A percentile compares a stretch with the other conserved stretches of the same genome.
Evolutionary conservation across 2,797 vertebrate genomes (phyloP).

Genomic region (Poecilia gillii): DNA sequence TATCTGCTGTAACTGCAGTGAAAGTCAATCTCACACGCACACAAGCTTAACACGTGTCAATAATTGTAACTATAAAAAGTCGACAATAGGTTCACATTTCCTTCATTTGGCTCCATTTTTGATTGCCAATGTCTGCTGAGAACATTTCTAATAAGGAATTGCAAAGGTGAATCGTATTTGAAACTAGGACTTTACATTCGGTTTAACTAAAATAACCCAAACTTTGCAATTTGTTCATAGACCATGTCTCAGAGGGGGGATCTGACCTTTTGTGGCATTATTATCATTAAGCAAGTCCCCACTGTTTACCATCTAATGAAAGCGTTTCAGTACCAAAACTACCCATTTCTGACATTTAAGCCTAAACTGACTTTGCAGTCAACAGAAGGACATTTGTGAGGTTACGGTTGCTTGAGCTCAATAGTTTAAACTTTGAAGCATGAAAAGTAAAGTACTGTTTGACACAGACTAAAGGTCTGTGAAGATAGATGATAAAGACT

Average conservation of each 20-base stretch:
- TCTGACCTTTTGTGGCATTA: not conserved
- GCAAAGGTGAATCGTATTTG: not conserved
- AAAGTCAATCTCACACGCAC: conserved; percentile 20
- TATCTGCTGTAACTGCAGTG: conserved; percentile 34
- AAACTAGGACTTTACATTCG: not conserved
- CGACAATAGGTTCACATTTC: not conserved
- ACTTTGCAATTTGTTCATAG: not conserved
- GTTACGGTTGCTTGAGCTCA: not conserved
- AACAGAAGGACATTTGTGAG: not conserved
- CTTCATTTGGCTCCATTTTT: not conserved
- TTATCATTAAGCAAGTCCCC: not conserved
- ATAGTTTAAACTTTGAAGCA: not conserved
- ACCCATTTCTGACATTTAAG: not conserved
- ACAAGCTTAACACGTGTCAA: conserved; percentile 6
- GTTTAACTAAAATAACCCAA: not conserved
- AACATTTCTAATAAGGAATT: not conserved
- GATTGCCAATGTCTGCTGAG: not conserved
- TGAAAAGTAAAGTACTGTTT: not conserved
- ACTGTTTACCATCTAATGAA: conserved; percentile 1
- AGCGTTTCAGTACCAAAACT: not conserved
- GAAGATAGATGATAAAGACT: no score
- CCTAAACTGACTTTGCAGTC: not conserved
- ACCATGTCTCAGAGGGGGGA: not conserved
- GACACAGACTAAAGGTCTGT: no score
- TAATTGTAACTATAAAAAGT: not conserved